These are phyloP conservation scores for Plutella xylostella DNA, from an alignment of 2,888 invertebrate species.

Conservation along the genomic window DNA sequence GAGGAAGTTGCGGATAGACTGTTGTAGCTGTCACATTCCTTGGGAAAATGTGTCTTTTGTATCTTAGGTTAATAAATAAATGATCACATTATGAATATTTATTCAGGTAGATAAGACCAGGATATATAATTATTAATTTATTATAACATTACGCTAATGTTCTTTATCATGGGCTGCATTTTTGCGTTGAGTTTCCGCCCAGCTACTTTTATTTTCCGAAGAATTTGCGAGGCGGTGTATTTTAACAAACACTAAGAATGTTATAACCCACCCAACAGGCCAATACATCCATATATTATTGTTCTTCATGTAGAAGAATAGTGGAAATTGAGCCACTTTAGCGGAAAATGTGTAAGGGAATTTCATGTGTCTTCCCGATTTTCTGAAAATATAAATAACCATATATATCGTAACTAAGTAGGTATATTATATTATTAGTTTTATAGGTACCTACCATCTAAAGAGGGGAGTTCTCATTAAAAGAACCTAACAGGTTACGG, in stretches of 20 bases:
- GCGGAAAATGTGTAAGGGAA: constrained; percentile 86
- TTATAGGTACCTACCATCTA: no score
- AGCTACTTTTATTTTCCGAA: constrained; percentile 33
- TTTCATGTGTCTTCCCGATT: constrained; percentile 80
- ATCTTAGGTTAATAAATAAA: no score
- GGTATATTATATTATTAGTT: no score
- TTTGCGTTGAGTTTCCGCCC: constrained; percentile 48
- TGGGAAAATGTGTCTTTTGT: no score
- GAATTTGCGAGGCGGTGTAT: constrained; percentile 74
- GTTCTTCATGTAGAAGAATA: constrained; percentile 75
- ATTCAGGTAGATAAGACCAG: no score
- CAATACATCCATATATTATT: constrained; percentile 82
- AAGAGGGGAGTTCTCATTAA: no score
- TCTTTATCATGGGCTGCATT: constrained; percentile 46
- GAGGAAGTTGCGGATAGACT: no score
- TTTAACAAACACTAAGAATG: constrained; percentile 75
- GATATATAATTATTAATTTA: no score
- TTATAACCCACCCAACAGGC: constrained; percentile 58
- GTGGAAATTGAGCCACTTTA: constrained; percentile 87
- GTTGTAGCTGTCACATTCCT: no score
- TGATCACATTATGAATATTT: no score
- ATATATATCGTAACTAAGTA: no score
- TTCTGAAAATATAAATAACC: constrained; percentile 35
- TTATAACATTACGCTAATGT: constrained; percentile 21
- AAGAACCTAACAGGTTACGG: no score